Evolutionary conservation across 2,113 vertebrate species (phyloP), one percentile per base, ranked within the genome.

Genomic region (Trochalopteron elliotii): DNA sequence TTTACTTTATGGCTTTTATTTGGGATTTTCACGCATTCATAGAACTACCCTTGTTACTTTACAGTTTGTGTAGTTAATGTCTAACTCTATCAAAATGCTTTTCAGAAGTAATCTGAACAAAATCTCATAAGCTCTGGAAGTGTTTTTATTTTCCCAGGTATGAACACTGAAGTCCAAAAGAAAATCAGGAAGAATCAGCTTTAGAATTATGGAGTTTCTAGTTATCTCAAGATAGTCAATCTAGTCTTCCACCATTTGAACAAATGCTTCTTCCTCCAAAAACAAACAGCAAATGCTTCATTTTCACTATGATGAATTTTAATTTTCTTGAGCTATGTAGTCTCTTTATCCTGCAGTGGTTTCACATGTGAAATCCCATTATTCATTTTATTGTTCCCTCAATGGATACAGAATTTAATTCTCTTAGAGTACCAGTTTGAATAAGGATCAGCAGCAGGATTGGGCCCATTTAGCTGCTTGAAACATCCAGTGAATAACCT

Each of bases 391-490:
- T 86, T 93, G 63, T 83, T 89, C 88, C 53, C 55, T 83, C 76
- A 25, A 4, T 74, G 68, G 79, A 67, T 88, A 94, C 39, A 86
- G 83, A 93, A 83, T 86, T 96, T 90, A 86, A 89, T 90, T 93
- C 88, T 95, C 21, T 76, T 90, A 42, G 76, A 92, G 90, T 17
- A 93, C 86, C 83, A 77, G 82, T 88, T 63, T 86, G 83, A 88
- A 63, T 83, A n/a, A 88, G 79, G 86, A 27, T 77, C 71, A 74
- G 55, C 92, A 88, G 90, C 94, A 92, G 94, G 83, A 96, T 95
- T 0, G 42, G 95, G 88, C 92, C 94, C 90, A 70, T 88, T 88
- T 39, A 83, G 85, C 94, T 85, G 82, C 92, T 53, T 80, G 82
- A 65, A 94, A 35, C 88, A 57, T 81, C 42, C 82, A 57, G 7